A percentile compares a stretch with the other conserved stretches of the same genome.
Conservation (phyloP, 2,113 vertebrate genomes). For the Platichthys flesus region DNA sequence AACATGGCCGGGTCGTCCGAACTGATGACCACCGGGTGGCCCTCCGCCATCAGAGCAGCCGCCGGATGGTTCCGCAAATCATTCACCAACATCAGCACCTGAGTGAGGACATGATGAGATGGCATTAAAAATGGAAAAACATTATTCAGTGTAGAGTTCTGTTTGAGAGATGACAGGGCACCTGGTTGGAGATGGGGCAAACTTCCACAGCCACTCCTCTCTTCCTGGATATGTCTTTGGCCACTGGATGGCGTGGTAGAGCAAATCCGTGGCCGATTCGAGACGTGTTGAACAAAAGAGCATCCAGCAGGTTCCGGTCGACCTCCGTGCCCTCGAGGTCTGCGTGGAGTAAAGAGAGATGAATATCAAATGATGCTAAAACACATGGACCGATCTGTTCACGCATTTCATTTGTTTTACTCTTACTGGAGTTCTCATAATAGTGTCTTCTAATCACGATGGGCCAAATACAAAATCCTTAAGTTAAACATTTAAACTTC, state of each 20-base stretch:
- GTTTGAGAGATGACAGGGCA: slow-evolving; percentile 36
- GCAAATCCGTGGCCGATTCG: slow-evolving; percentile 92
- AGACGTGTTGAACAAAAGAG: slow-evolving; percentile 89
- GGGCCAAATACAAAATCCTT: too few species aligned
- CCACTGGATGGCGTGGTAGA: slow-evolving; percentile 85
- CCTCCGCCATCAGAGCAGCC: slow-evolving; percentile 84
- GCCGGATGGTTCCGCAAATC: slow-evolving; percentile 90
- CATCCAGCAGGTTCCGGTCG: slow-evolving; percentile 91
- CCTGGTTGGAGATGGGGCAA: slow-evolving; percentile 96
- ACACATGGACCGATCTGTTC: too few species aligned
- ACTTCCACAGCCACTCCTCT: slow-evolving; percentile 88
- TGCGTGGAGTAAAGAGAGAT: slow-evolving; percentile 43
- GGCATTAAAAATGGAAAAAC: neutral
- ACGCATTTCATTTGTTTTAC: too few species aligned
- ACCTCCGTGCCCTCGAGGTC: slow-evolving; percentile 86
- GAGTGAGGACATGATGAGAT: neutral
- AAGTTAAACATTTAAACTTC: too few species aligned
- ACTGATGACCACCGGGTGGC: slow-evolving; percentile 89
- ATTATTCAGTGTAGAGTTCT: neutral
- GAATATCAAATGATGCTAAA: too few species aligned
- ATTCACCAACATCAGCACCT: slow-evolving; percentile 89
- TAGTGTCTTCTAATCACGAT: too few species aligned
- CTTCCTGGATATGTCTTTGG: slow-evolving; percentile 82
- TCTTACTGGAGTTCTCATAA: too few species aligned
- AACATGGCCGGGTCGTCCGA: slow-evolving; percentile 89